These are phyloP conservation scores for Peromyscus nudipes DNA, from an alignment of 2,797 vertebrate species.

Conservation along the genomic window DNA sequence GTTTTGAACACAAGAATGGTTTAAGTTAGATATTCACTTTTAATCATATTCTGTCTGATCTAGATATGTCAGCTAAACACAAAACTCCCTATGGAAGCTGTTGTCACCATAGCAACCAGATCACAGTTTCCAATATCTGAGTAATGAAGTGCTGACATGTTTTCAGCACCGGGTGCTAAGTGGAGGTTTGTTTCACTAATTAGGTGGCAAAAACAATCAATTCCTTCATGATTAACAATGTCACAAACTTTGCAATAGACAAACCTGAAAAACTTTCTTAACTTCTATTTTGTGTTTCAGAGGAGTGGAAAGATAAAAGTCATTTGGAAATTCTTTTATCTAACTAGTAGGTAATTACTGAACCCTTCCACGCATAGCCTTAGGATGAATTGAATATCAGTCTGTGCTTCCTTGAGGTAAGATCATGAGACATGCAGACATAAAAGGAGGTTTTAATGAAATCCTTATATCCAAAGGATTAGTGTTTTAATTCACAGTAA, in stretches of 20 bases:
- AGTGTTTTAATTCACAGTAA: neutral
- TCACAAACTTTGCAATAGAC: neutral
- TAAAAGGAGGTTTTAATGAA: constrained; percentile 36
- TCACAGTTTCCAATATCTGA: constrained; percentile 70
- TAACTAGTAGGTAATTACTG: constrained; percentile 40
- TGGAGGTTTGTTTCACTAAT: constrained; percentile 78
- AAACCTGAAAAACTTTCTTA: neutral
- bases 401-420: neutral
- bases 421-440: neutral
- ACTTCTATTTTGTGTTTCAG: constrained; percentile 31
- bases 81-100: constrained; percentile 77
- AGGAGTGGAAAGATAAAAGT: constrained; percentile 34
- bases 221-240: constrained; percentile 76
- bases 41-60: constrained; percentile 84
- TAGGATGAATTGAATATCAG: neutral
- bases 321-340: constrained; percentile 17
- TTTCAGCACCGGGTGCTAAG: constrained; percentile 72
- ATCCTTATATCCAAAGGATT: neutral
- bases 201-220: constrained; percentile 72
- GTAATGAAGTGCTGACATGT: constrained; percentile 69
- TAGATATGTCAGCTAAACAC: constrained; percentile 77
- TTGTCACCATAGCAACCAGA: constrained; percentile 86
- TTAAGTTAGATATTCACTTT: constrained; percentile 69
- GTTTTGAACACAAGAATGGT: neutral
- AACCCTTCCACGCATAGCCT: neutral